Evolutionary conservation across 2,888 invertebrate genomes (phyloP).

Genomic region (Metellina segmentata): DNA sequence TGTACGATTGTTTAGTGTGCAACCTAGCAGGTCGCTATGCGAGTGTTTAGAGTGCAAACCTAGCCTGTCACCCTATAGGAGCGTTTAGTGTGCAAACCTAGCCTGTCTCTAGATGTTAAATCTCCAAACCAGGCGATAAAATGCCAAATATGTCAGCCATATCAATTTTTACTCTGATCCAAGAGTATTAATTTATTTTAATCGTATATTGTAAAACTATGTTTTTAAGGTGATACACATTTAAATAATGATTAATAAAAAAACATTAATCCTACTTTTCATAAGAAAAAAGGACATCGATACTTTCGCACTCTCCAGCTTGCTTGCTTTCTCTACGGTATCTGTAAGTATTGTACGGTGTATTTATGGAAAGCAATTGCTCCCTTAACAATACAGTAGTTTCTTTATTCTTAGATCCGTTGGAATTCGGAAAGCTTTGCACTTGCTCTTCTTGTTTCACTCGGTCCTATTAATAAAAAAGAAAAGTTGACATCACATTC

Average conservation of each 20-base stretch:
- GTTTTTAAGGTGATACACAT: no score
- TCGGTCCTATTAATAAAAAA: slow-evolving; percentile 27
- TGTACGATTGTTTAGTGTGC: no score
- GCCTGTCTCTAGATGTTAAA: no score
- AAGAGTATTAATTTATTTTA: no score
- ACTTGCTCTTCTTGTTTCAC: not conserved
- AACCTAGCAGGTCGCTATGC: no score
- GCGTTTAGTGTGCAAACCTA: no score
- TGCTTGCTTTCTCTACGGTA: slow-evolving; percentile 6
- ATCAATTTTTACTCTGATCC: no score
- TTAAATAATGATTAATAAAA: not conserved
- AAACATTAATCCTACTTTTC: slow-evolving; percentile 62
- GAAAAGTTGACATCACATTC: not conserved
- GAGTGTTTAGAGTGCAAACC: no score
- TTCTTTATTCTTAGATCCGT: slow-evolving; percentile 20
- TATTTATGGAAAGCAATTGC: slow-evolving; percentile 19
- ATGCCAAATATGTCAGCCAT: no score
- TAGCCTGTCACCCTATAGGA: no score
- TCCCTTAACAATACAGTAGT: not conserved
- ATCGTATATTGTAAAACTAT: no score
- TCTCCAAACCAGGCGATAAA: no score
- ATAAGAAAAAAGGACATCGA: slow-evolving; percentile 20
- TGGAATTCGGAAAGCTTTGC: not conserved
- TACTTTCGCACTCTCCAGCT: slow-evolving; percentile 13
- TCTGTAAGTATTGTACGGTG: slow-evolving; percentile 63